These are phyloP conservation scores for Leptopterna dolabrata DNA, from an alignment of 2,888 invertebrate genomes.

Conservation along the genomic window DNA sequence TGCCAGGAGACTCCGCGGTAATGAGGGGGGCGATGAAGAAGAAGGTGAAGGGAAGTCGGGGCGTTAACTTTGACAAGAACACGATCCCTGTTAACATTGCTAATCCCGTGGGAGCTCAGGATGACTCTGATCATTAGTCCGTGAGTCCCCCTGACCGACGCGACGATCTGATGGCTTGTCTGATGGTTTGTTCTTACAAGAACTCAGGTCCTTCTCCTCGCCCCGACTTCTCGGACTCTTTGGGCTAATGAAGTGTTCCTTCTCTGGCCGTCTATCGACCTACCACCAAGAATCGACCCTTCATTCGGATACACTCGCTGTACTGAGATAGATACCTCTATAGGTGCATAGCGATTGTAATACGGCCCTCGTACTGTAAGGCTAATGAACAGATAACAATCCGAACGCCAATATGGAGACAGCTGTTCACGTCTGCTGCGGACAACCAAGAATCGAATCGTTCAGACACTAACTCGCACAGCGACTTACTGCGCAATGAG, in stretches of 20 bases:
- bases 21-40: not conserved
- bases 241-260: not conserved
- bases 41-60: not conserved
- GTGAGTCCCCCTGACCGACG: not conserved
- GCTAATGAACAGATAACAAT: too few species aligned
- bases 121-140: conserved; percentile 42
- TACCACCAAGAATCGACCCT: not conserved
- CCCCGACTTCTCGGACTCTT: not conserved
- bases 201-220: not conserved
- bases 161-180: conserved; percentile 24
- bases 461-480: too few species aligned
- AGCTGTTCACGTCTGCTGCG: too few species aligned
- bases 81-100: conserved; percentile 47
- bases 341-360: too few species aligned
- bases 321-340: too few species aligned
- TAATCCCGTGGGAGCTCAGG: conserved; percentile 29
- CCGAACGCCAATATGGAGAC: too few species aligned
- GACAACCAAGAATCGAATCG: too few species aligned
- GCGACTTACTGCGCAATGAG: too few species aligned
- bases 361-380: too few species aligned
- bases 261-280: not conserved
- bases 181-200: conserved; percentile 12
- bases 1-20: not conserved
- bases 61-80: conserved; percentile 33
- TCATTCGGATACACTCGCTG: not conserved